These are phyloP conservation scores for Cyclopterus lumpus DNA, from an alignment of 2,797 vertebrate genomes.

Conservation along the genomic window DNA sequence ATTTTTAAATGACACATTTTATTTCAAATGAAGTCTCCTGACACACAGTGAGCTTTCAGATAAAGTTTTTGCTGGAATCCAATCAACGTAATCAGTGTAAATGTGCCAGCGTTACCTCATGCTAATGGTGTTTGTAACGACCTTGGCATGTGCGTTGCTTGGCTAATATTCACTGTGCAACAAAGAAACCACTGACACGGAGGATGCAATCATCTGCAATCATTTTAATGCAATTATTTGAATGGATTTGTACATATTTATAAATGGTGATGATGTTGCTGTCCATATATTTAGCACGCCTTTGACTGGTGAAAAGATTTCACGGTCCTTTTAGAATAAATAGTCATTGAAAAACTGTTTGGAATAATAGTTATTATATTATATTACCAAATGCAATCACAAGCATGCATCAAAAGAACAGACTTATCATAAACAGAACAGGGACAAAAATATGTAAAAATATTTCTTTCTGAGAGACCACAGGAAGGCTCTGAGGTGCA, in stretches of 20 bases:
- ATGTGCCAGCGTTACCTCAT: not conserved
- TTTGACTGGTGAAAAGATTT: not conserved
- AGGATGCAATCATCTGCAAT: constrained; percentile 32
- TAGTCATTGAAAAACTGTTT: not conserved
- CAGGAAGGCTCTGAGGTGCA: not conserved
- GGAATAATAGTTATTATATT: not conserved
- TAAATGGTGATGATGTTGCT: constrained; percentile 41
- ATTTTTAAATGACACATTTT: not conserved
- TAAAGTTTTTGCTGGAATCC: constrained; percentile 4
- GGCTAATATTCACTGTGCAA: constrained; percentile 9
- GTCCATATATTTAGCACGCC: constrained; percentile 11
- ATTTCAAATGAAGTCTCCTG: not conserved
- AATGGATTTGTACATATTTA: constrained; percentile 42
- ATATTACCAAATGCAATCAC: constrained; percentile 1
- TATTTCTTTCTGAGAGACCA: not conserved
- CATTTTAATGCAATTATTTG: constrained; percentile 38
- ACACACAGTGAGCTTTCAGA: not conserved
- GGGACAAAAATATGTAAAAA: not conserved
- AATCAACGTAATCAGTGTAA: constrained; percentile 10
- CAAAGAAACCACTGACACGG: constrained; percentile 19
- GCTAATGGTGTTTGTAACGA: constrained; percentile 12
- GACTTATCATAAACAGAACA: not conserved
- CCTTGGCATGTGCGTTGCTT: not conserved
- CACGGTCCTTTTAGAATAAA: not conserved
- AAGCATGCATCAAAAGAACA: not conserved